These are phyloP conservation scores for Anagyrus pseudococci DNA, from an alignment of 2,888 invertebrate species.

Conservation along the genomic window DNA sequence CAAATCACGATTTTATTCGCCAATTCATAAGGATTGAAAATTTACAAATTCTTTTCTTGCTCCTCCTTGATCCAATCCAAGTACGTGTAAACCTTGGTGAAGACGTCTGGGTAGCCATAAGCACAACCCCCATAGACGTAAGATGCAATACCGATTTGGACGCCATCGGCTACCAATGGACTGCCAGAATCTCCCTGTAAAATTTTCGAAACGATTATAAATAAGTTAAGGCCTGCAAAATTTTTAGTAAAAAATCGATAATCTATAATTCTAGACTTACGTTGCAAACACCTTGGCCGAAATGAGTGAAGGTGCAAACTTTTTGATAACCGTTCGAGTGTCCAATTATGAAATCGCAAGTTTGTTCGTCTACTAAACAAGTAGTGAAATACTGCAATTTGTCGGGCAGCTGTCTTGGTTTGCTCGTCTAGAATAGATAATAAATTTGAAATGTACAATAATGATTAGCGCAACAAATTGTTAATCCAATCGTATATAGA, in stretches of 20 bases:
- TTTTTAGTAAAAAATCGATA: constrained; percentile 1
- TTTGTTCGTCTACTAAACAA: not conserved
- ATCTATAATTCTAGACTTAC: not conserved
- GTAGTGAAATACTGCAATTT: not conserved
- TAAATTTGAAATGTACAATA: not conserved
- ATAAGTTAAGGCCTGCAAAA: too few relatives aligned
- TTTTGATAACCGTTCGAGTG: not conserved
- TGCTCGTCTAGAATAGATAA: not conserved
- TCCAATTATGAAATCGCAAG: not conserved
- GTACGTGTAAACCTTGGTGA: constrained; percentile 42
- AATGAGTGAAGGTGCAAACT: not conserved
- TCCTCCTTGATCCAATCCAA: constrained; percentile 43
- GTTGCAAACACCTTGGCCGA: constrained; percentile 1
- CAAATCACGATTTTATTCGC: too few relatives aligned
- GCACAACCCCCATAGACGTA: constrained; percentile 45
- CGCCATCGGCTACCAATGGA: constrained; percentile 43
- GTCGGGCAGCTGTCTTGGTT: not conserved
- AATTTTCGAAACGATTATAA: not conserved
- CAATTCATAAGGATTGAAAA: too few relatives aligned
- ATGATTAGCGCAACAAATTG: not conserved
- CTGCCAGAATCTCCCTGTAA: constrained; percentile 42
- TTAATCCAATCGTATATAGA: not conserved
- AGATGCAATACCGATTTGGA: constrained; percentile 49
- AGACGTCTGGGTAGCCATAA: constrained; percentile 44
- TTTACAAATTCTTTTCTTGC: too few relatives aligned